These are phyloP conservation scores for Tachina grossa DNA, from an alignment of 2,888 invertebrate genomes.

Conservation along the genomic window DNA sequence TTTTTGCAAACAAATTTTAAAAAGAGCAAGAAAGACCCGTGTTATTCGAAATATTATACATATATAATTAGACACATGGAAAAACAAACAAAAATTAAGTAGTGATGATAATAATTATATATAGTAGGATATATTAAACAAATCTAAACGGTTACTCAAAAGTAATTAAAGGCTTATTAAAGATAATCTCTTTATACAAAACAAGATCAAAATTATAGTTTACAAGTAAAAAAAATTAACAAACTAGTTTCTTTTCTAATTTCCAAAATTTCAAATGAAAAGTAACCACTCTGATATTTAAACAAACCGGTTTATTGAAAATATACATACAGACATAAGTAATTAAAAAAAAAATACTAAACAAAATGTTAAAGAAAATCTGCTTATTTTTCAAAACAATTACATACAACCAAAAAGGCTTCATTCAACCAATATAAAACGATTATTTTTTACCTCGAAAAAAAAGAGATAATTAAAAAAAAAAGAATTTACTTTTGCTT, in stretches of 20 bases:
- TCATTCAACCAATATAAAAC: slow-evolving; percentile 57
- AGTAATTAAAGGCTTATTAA: slow-evolving; percentile 55
- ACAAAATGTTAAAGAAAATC: slow-evolving; percentile 24
- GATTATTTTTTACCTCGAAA: slow-evolving; percentile 56
- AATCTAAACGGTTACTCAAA: slow-evolving; percentile 55
- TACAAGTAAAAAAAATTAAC: slow-evolving; percentile 22
- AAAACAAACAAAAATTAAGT: slow-evolving; percentile 30
- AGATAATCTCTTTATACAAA: slow-evolving; percentile 56
- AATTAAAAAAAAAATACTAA: slow-evolving; percentile 1
- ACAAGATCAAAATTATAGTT: slow-evolving; percentile 59
- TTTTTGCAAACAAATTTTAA: not conserved
- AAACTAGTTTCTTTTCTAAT: not conserved
- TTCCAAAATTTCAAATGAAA: slow-evolving; percentile 5
- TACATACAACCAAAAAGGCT: slow-evolving; percentile 45
- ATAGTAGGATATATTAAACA: slow-evolving; percentile 48
- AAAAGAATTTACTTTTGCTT: slow-evolving; percentile 53
- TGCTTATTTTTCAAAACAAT: slow-evolving; percentile 42
- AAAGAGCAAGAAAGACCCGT: slow-evolving; percentile 48
- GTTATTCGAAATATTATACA: slow-evolving; percentile 13
- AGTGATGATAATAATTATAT: slow-evolving; percentile 71
- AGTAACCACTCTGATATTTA: slow-evolving; percentile 49
- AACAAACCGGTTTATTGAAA: slow-evolving; percentile 40
- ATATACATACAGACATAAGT: not conserved
- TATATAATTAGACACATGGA: slow-evolving; percentile 18
- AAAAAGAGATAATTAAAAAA: not conserved